phyloP scores from a whole-genome alignment of 2,797 vertebrate genomes.

The Gambusia yucatana region DNA sequence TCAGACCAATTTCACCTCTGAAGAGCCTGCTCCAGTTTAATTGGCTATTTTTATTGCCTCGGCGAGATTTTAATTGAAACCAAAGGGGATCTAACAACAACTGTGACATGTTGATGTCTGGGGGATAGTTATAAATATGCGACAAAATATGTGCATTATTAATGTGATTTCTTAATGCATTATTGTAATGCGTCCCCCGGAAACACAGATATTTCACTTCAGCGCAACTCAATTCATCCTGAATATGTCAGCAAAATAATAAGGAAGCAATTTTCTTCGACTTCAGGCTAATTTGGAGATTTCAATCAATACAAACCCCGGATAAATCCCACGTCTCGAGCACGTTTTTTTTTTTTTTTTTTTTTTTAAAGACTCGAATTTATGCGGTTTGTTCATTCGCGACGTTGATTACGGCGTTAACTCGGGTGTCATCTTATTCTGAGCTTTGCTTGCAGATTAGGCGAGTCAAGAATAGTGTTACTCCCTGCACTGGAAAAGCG shows the following conservation, averaged over 20 bases:
- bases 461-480: conserved; percentile 51
- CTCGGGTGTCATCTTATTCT: conserved; percentile 32
- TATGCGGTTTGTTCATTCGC: conserved; percentile 15
- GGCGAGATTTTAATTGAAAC: conserved; percentile 87
- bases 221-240: conserved; percentile 64
- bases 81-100: conserved; percentile 88
- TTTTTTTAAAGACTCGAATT: background rate
- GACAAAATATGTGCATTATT: conserved; percentile 87
- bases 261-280: conserved; percentile 54
- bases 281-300: conserved; percentile 61
- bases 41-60: conserved; percentile 90
- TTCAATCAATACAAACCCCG: conserved; percentile 46
- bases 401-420: conserved; percentile 36
- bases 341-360: background rate
- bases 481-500: conserved; percentile 42
- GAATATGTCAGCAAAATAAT: conserved; percentile 72
- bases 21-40: conserved; percentile 88
- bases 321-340: conserved; percentile 7
- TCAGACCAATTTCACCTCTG: conserved; percentile 84
- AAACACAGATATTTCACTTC: conserved; percentile 69
- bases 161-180: conserved; percentile 83
- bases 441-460: conserved; percentile 20
- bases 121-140: conserved; percentile 87
- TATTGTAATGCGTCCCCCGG: conserved; percentile 74
- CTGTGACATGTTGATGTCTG: conserved; percentile 86